phyloP scores from a whole-genome alignment of 2,797 vertebrate genomes.

The Pristis pectinata region DNA sequence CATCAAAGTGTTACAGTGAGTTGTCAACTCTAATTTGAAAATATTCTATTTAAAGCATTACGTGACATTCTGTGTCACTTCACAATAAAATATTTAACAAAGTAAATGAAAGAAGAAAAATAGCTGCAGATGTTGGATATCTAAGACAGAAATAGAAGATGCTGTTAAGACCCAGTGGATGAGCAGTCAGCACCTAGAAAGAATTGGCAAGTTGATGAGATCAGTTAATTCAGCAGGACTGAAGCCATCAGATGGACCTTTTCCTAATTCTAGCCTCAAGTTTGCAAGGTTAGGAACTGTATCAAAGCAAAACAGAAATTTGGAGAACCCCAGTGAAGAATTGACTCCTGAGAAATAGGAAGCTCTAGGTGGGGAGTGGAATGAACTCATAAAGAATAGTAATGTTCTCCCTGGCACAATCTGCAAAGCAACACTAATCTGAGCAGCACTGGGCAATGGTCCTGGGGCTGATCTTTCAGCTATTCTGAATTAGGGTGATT shows the following conservation, averaged over 20 bases:
- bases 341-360: background rate
- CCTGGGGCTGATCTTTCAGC: background rate
- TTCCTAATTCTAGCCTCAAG: background rate
- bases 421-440: background rate
- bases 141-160: background rate
- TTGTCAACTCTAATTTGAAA: background rate
- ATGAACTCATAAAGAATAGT: background rate
- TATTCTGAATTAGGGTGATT: background rate
- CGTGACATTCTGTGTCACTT: background rate
- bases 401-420: background rate
- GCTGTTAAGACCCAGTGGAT: background rate
- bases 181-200: background rate
- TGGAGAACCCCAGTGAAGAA: background rate
- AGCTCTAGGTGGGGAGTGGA: background rate
- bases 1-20: background rate
- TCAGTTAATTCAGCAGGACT: background rate
- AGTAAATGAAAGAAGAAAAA: background rate
- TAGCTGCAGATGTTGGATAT: background rate
- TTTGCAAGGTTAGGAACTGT: background rate
- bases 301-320: background rate
- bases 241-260: background rate
- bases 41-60: background rate
- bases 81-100: background rate
- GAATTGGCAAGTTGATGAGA: background rate
- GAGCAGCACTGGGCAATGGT: background rate